Percentiles rank a stretch among this genome's conserved stretches.
Conservation (phyloP, 2,888 invertebrate species). For the Hypsopygia costalis region DNA sequence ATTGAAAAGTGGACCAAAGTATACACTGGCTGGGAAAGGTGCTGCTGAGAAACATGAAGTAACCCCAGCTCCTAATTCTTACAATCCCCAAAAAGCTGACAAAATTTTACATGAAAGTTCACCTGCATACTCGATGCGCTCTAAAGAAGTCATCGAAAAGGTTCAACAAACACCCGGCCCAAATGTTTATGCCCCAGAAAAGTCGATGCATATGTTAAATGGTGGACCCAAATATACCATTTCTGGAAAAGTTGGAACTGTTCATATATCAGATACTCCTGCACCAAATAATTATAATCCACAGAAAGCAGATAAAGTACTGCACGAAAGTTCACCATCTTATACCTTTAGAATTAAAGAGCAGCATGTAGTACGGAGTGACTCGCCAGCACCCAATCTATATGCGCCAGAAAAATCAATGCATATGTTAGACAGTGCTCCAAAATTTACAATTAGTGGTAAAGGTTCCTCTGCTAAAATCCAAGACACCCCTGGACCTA, state of each 20-base stretch:
- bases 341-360: slow-evolving; percentile 87
- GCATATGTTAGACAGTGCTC: slow-evolving; percentile 76
- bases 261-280: slow-evolving; percentile 82
- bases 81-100: slow-evolving; percentile 81
- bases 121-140: slow-evolving; percentile 86
- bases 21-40: slow-evolving; percentile 83
- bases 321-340: slow-evolving; percentile 83
- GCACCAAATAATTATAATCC: slow-evolving; percentile 80
- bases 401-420: slow-evolving; percentile 82
- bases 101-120: slow-evolving; percentile 79
- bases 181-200: slow-evolving; percentile 84
- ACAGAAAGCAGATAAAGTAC: slow-evolving; percentile 81
- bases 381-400: slow-evolving; percentile 85
- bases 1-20: slow-evolving; percentile 82
- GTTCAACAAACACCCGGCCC: slow-evolving; percentile 85
- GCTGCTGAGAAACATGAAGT: slow-evolving; percentile 75
- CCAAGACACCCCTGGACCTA: slow-evolving; percentile 81
- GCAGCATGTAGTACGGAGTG: slow-evolving; percentile 79
- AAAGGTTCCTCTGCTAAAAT: slow-evolving; percentile 76
- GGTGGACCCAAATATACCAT: slow-evolving; percentile 86
- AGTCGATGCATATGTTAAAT: slow-evolving; percentile 77
- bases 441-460: slow-evolving; percentile 82
- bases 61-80: slow-evolving; percentile 83
- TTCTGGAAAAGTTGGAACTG: slow-evolving; percentile 81
- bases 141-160: slow-evolving; percentile 82